These are phyloP conservation scores for Agonopterix heracliana DNA, from an alignment of 2,888 invertebrate genomes.

Conservation along the genomic window DNA sequence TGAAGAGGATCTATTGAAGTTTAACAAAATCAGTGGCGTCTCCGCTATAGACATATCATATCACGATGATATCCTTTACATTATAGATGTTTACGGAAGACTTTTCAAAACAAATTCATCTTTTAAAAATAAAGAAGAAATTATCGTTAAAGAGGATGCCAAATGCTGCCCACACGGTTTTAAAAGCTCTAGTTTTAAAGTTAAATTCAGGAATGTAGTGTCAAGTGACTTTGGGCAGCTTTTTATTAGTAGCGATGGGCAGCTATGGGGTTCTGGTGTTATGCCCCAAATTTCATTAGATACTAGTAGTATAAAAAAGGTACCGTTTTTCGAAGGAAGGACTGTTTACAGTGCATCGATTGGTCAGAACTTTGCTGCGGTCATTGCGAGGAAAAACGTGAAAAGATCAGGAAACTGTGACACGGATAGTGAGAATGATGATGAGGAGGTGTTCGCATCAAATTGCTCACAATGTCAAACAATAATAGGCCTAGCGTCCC, in stretches of 20 bases:
- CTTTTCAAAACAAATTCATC: conserved; percentile 75
- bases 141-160: conserved; percentile 78
- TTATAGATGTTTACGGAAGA: conserved; percentile 78
- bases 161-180: conserved; percentile 81
- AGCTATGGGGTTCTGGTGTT: conserved; percentile 81
- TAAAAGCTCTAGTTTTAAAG: conserved; percentile 77
- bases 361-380: conserved; percentile 86
- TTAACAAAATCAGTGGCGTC: conserved; percentile 68
- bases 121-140: conserved; percentile 76
- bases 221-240: conserved; percentile 79
- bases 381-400: conserved; percentile 79
- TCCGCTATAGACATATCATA: conserved; percentile 79
- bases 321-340: conserved; percentile 81
- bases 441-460: conserved; percentile 79
- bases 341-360: conserved; percentile 82
- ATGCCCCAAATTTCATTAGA: conserved; percentile 81
- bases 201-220: conserved; percentile 78
- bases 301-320: conserved; percentile 76
- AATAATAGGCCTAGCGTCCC: conserved; percentile 73
- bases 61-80: conserved; percentile 75
- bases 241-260: conserved; percentile 80
- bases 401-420: conserved; percentile 69
- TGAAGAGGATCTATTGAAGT: conserved; percentile 52
- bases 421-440: conserved; percentile 77
- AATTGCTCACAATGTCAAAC: conserved; percentile 80